A percentile compares a stretch with the other conserved stretches of the same genome.
These are phyloP conservation scores for Embiotoca jacksoni DNA, from an alignment of 2,113 vertebrate species.

Conservation along the genomic window DNA sequence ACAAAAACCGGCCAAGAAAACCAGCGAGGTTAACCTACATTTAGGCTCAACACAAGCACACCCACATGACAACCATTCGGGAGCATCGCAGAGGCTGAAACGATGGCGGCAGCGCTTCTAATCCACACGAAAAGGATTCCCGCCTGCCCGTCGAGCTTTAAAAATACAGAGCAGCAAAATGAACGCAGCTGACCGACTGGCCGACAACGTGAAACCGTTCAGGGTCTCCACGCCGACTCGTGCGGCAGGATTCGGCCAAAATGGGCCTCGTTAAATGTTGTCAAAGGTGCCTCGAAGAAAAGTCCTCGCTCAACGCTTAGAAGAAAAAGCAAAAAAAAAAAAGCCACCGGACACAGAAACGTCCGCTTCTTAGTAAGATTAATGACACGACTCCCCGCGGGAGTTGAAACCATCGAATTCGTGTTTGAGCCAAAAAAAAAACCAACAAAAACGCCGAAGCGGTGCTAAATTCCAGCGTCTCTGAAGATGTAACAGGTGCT, in stretches of 20 bases:
- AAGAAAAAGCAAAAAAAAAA: too few species aligned
- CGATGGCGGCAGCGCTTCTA: constrained; percentile 3
- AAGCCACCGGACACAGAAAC: too few species aligned
- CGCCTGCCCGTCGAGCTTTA: neutral
- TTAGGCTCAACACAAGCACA: constrained; percentile 28
- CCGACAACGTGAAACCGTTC: too few species aligned
- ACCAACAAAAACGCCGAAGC: too few species aligned
- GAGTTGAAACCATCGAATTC: neutral
- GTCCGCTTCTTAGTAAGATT: neutral
- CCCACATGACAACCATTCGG: constrained; percentile 42
- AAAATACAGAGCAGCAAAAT: neutral
- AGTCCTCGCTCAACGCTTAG: too few species aligned
- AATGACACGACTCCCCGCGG: neutral
- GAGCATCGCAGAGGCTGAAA: constrained; percentile 1
- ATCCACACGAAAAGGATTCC: constrained; percentile 13
- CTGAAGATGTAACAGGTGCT: too few species aligned
- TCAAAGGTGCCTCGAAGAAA: too few species aligned
- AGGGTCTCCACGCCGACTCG: too few species aligned
- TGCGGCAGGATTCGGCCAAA: too few species aligned
- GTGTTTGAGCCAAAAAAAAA: neutral
- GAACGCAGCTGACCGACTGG: constrained; percentile 11
- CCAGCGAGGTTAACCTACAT: constrained; percentile 62
- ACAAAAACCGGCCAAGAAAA: neutral
- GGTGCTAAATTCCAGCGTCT: neutral
- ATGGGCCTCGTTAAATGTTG: too few species aligned